phyloP scores from a whole-genome alignment of 2,888 invertebrate species.

The Netelia fuscicornis region DNA sequence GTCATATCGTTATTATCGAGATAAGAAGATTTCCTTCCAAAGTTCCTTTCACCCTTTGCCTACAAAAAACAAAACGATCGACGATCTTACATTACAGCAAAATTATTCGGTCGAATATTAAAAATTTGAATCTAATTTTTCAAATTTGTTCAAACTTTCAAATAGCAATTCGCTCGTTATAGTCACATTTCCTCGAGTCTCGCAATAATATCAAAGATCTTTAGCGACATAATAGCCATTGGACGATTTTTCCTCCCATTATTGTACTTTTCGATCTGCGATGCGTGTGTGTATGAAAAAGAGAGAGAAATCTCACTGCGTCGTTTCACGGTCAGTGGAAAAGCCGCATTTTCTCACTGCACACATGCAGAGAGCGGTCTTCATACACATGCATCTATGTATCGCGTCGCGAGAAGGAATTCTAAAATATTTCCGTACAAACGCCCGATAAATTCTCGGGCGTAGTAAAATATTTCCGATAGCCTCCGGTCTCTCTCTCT shows the following conservation, averaged over 20 bases:
- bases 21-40: background rate
- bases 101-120: too few relatives aligned
- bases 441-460: slow-evolving; percentile 81
- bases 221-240: too few relatives aligned
- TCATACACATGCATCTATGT: slow-evolving; percentile 18
- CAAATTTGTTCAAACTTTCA: too few relatives aligned
- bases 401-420: slow-evolving; percentile 76
- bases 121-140: too few relatives aligned
- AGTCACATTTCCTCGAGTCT: too few relatives aligned
- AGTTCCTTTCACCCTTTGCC: background rate
- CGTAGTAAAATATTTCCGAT: slow-evolving; percentile 81
- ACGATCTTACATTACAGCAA: too few relatives aligned
- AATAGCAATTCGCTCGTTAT: too few relatives aligned
- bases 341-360: slow-evolving; percentile 59
- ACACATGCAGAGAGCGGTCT: slow-evolving; percentile 24
- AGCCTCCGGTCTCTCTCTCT: slow-evolving; percentile 71
- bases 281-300: too few relatives aligned
- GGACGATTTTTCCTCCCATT: too few relatives aligned
- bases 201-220: too few relatives aligned
- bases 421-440: slow-evolving; percentile 80
- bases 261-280: too few relatives aligned
- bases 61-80: slow-evolving; percentile 27
- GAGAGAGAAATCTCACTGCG: slow-evolving; percentile 11
- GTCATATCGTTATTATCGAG: slow-evolving; percentile 9
- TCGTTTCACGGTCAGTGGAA: slow-evolving; percentile 34